Percentiles rank a stretch among this genome's conserved stretches.
phyloP scores from a whole-genome alignment of 1,140 invertebrate genomes.

The Neelides sp. region DNA sequence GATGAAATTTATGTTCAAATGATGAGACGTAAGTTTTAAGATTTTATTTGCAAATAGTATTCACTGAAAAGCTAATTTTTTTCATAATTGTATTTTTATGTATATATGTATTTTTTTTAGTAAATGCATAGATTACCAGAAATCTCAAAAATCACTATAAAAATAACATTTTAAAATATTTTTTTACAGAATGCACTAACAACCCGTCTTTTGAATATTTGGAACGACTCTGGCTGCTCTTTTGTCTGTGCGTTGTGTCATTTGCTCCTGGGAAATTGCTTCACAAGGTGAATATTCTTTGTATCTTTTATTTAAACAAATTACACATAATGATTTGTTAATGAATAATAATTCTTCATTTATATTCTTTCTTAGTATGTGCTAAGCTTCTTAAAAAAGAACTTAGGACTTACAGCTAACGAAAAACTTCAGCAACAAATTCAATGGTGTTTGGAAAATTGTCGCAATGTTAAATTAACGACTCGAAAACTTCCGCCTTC shows the following conservation, averaged over 20 bases:
- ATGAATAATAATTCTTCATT: slow-evolving; percentile 9
- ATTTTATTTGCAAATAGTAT: no score
- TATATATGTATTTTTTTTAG: no score
- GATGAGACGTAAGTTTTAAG: slow-evolving; percentile 66
- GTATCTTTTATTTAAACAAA: no score
- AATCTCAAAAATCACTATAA: not conserved
- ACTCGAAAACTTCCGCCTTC: slow-evolving; percentile 74
- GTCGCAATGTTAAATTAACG: slow-evolving; percentile 68
- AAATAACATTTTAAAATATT: slow-evolving; percentile 30
- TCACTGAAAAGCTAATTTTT: no score
- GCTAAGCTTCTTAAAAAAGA: slow-evolving; percentile 62
- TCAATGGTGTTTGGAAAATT: slow-evolving; percentile 86
- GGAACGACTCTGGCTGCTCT: slow-evolving; percentile 62
- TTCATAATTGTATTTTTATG: no score
- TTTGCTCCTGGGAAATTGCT: slow-evolving; percentile 83
- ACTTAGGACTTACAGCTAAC: slow-evolving; percentile 45
- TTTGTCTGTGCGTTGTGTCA: slow-evolving; percentile 76
- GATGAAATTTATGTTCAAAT: slow-evolving; percentile 83
- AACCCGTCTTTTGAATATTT: slow-evolving; percentile 68
- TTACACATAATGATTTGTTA: not conserved
- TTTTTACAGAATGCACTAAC: slow-evolving; percentile 60
- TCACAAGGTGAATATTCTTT: slow-evolving; percentile 49
- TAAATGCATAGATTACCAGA: no score
- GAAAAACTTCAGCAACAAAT: slow-evolving; percentile 70
- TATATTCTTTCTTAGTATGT: slow-evolving; percentile 51